Base-by-base conservation (phyloP, 2,797 vertebrate species). In the Naso thynnoides region DNA sequence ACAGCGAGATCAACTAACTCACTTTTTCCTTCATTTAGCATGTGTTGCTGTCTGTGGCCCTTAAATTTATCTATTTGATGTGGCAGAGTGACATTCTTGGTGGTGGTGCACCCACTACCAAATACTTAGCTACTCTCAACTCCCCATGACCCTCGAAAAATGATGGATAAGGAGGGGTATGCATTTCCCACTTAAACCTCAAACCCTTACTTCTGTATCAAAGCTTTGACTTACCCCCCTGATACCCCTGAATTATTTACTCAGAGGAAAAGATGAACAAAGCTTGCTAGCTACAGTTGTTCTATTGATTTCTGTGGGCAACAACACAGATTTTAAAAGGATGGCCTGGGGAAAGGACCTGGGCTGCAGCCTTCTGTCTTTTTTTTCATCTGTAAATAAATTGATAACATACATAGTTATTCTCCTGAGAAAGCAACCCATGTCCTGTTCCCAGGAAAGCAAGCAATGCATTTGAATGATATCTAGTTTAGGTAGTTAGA, bases 181-280 rank as follows among this genome's bases (percentile, higher is more conserved):
- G 53, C 66, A 54, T 45, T 56, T 29, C 63, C 79, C 78, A 66
- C 69, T 38, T 14, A 59, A 64, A 89, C 70, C 84, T 59, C 73
- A 86, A 91, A 91, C 79, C 79, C 80, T 87, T 86, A 81, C 13
- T 55, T 73, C 73, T 79, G 77, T 74, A 77, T 89, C 86, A 87
- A 91, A 91, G 88, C 81, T 69, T 72, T 11, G 70, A 75, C 65
- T 82, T 81, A 63, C 83, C 67, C 82, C 84, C 50, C 84, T 76
- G 82, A 90, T 78, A 83, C 75, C 82, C 81, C 78, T 91, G 79
- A 92, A 92, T 92, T 90, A 92, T 94, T 92, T 88, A 88, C 84
- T 89, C 84, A 76, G 70, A 88, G 73, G 57, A 82, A 86, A 87
- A 89, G 84, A 91, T 89, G 87, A 89, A 87, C 86, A 89, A 86